Percentiles rank a stretch among this genome's conserved stretches.
These are phyloP conservation scores for Anguilla japonica DNA, from an alignment of 2,113 vertebrate species.

Conservation along the genomic window DNA sequence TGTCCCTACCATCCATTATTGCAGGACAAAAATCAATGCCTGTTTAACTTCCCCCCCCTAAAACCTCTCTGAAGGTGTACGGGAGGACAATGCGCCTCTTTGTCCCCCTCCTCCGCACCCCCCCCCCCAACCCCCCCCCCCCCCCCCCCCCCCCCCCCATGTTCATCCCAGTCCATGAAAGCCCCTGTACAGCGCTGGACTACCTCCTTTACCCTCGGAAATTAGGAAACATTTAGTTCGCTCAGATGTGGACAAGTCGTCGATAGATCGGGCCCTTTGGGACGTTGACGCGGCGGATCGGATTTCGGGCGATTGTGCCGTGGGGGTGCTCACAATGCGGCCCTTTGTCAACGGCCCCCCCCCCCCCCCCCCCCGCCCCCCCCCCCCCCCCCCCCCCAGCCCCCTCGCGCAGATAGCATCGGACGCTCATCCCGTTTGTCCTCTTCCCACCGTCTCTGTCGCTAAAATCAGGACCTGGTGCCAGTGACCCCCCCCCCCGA, in stretches of 20 bases:
- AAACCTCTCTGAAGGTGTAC: not conserved
- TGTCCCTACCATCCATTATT: not conserved
- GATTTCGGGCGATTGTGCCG: constrained; percentile 23
- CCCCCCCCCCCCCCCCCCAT: not conserved
- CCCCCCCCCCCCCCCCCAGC: not conserved
- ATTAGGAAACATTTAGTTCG: constrained; percentile 23
- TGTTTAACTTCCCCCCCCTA: not conserved
- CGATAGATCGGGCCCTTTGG: constrained; percentile 23
- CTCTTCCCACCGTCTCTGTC: not conserved
- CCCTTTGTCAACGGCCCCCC: not conserved
- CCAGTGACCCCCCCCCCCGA: not conserved
- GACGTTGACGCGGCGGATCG: constrained; percentile 4
- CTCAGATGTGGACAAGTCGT: constrained; percentile 2
- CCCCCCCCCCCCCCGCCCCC: not conserved
- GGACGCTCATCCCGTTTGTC: not conserved
- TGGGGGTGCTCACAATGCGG: constrained; percentile 8
- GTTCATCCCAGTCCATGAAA: not conserved
- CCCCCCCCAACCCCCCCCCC: no score
- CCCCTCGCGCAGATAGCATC: constrained; percentile 12
- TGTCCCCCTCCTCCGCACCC: not conserved
- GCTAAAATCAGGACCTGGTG: not conserved
- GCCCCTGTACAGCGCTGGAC: not conserved
- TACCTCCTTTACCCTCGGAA: not conserved
- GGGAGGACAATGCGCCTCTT: not conserved
- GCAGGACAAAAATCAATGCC: not conserved